Base-by-base conservation (phyloP, 2,888 invertebrate genomes). In the Hyposoter didymator region DNA sequence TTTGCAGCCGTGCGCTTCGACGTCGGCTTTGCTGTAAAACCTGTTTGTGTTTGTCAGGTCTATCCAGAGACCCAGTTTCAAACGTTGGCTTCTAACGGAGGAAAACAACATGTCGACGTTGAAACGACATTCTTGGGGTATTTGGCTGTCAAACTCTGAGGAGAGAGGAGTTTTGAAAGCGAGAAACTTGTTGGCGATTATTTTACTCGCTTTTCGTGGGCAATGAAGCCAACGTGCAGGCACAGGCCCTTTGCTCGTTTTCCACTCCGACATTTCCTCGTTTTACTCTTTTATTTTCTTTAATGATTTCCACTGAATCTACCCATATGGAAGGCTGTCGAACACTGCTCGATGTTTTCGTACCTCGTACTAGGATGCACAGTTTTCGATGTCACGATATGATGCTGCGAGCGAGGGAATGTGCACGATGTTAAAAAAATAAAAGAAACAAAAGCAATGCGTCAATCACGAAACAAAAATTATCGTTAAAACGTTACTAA, bases 101-200 rank as follows among this genome's bases (percentile, higher is more conserved):
- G 95, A 95, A 90, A 99, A 97, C 52, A 99, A 94, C 97, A 99
- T 98, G 74, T 97, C 96, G 0, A 99, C 97, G 49, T 96, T 96
- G 93, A 99, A 99, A 52, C 97, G 95, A 93, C 96, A 96, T 91
- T 96, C 96, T 87, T 97, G 96, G 2, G 98, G 97, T 85, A 99
- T 97, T 95, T 98, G 96, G 70, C 96, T 96, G 93, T 99, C 97
- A 93, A 97, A 99, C 78, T 96, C 95, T 10, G 95, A 94, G 89
- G 97, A 97, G 3, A 99, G 95, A 0, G 99, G 99, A 2, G 99
- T 99, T 94, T 99, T 99, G 93, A 99, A 98, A 5, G 98, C 98
- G 84, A 99, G 94, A 94, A 99, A 99, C 92, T 98, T 97, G 74
- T 96, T 96, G 62, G 96, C 96, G 81, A 98, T 96, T 73, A 98